Evolutionary conservation across 2,888 invertebrate species (phyloP).

Genomic region (Oxyscelio sp.): DNA sequence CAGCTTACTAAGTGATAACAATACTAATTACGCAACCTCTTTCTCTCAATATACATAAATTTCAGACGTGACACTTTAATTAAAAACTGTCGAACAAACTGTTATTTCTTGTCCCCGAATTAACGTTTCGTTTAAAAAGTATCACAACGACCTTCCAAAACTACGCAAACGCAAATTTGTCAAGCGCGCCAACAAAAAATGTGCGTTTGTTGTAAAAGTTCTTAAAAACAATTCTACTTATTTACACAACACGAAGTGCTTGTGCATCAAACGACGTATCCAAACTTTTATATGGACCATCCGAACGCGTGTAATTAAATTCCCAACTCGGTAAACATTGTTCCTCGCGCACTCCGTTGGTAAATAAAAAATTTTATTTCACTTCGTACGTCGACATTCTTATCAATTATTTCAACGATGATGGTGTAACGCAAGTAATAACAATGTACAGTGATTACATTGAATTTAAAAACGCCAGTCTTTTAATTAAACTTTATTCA

Average conservation of each 20-base stretch:
- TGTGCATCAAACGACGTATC: too few relatives aligned
- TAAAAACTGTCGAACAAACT: too few relatives aligned
- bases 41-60: background rate
- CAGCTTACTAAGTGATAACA: background rate
- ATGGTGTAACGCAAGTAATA: slow-evolving; percentile 13
- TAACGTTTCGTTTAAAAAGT: too few relatives aligned
- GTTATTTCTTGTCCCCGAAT: too few relatives aligned
- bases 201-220: too few relatives aligned
- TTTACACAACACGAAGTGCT: too few relatives aligned
- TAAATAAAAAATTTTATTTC: background rate
- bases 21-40: background rate
- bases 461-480: slow-evolving; percentile 35
- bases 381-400: background rate
- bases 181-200: too few relatives aligned
- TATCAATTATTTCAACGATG: background rate
- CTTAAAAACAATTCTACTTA: too few relatives aligned
- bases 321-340: background rate
- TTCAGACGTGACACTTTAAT: background rate
- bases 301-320: too few relatives aligned
- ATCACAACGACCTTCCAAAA: too few relatives aligned
- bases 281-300: too few relatives aligned
- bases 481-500: slow-evolving; percentile 58
- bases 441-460: slow-evolving; percentile 29
- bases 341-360: background rate
- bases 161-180: too few relatives aligned